Base-by-base conservation (phyloP, 2,797 vertebrate genomes). In the Petrocephalus sullivani region DNA sequence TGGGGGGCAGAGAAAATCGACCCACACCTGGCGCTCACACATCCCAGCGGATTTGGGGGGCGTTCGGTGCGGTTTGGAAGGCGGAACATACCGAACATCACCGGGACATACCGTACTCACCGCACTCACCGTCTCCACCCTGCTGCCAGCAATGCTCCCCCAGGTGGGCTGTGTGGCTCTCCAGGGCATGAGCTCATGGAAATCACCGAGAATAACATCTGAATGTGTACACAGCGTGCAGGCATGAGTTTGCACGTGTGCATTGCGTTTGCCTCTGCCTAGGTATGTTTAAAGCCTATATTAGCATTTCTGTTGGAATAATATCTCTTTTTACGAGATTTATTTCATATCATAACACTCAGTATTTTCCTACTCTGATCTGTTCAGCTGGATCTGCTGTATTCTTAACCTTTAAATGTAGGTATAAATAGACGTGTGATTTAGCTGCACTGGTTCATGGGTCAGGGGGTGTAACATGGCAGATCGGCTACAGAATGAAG, bases 371-470 rank as follows among this genome's bases (percentile, higher is more conserved):
- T 85, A 3, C 28, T 14, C 37, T 78, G 16, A 46, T 41, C 71
- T 6, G 5, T 78, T 19, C 16, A 78, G 37, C 71, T 19, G 33
- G 37, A 78, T 78, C 16, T 67, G 64, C 64, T 67, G 83, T 46
- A 41, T 33, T 86, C 16, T 60, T 85, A 60, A 61, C 85, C 53
- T 82, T 14, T 82, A 56, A 82, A 93, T 92, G 90, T 33, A 85
- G 93, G 21, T 81, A 41, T 57, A 81, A 58, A 75, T 46, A 33
- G 28, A 12, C 12, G 33, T 37, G 56, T 64, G 41, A 83, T 12
- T 83, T 19, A 41, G 37, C 75, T 60, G 28, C 64, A 37, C 28
- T 37, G 64, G 64, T 16, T 37, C 64, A 14, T 37, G 28, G 28
- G 2, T 16, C 64, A 14, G 51, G 46, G 82, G 78, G 51, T 83